These are phyloP conservation scores for Atopsyche davidsoni DNA, from an alignment of 1,140 invertebrate species.

Conservation along the genomic window DNA sequence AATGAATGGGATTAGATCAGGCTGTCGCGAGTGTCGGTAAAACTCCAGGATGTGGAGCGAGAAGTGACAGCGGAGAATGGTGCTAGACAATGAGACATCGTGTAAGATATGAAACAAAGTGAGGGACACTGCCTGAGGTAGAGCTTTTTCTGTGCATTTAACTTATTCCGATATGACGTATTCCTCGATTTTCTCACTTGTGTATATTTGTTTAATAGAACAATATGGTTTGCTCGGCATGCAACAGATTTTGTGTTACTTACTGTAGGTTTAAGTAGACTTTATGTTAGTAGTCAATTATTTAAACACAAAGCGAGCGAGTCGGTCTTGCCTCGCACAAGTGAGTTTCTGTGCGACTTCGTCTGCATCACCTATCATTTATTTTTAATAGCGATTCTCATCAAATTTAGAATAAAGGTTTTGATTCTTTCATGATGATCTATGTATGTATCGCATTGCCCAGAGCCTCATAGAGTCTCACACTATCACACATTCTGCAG, in stretches of 20 bases:
- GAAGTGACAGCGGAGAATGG: too few species aligned
- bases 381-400: constrained; percentile 13
- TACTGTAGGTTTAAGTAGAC: constrained; percentile 16
- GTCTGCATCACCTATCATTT: constrained; percentile 38
- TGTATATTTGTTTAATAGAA: too few species aligned
- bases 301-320: constrained; percentile 32
- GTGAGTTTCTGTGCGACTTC: constrained; percentile 48
- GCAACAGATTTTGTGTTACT: constrained; percentile 14
- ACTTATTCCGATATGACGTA: too few species aligned
- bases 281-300: constrained; percentile 23
- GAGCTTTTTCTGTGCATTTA: too few species aligned
- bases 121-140: too few species aligned
- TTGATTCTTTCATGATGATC: constrained; percentile 11
- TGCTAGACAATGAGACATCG: too few species aligned
- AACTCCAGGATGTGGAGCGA: too few species aligned
- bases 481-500: constrained; percentile 24
- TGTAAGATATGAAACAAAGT: too few species aligned
- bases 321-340: constrained; percentile 49
- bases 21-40: too few species aligned
- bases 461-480: constrained; percentile 9
- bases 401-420: constrained; percentile 15
- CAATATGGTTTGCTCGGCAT: neutral
- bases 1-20: too few species aligned
- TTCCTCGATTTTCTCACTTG: too few species aligned
- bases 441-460: constrained; percentile 22